Base-by-base conservation (phyloP, 2,113 vertebrate species). In the Cranoglanis bouderius region DNA sequence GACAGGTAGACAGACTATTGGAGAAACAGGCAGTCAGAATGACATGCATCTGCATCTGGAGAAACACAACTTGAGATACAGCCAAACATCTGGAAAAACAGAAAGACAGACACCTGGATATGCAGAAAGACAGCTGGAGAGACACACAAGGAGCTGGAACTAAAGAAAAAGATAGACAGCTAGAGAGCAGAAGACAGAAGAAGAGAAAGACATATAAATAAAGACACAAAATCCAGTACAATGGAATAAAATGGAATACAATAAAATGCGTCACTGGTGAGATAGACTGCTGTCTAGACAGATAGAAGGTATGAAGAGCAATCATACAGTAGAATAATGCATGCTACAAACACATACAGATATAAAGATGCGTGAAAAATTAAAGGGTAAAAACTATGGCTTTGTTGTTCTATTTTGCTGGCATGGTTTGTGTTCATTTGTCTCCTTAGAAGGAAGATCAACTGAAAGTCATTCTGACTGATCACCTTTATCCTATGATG, bases 21-120 rank as follows among this genome's bases (percentile, higher is more conserved):
- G 21, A 59, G 55, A 59, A 82, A 59, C 81, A 40, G 38, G 10
- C 49, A 81, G 75, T 49, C 32, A 80, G 55, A 61, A 82, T 82
- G 55, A 40, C 81, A 82, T 35, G 81, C 81, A 82, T 82, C 81
- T 82, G 81, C n/a, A n/a, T n/a, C n/a, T n/a, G n/a, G 21, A 82
- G 81, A 38, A 35, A 59, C 49, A 55, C 53, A 40, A 59, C 21
- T 82, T 82, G 55, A 40, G 53, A 35, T 40, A 3, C 21, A 35
- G 43, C 61, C 65, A 85, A 67, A 70, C 61, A 70, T 85, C 65
- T 70, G 61, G 84, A 85, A 43, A 85, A 85, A 85, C 65, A 24
- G 10, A 51, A 9, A 35, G 84, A 85, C 29, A 85, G 24, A 85
- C 61, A 82, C 63, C 65, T 67, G 63, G 63, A 85, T 85, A 70